These are phyloP conservation scores for Anastatus disparis DNA, from an alignment of 1,140 invertebrate species.

Conservation along the genomic window DNA sequence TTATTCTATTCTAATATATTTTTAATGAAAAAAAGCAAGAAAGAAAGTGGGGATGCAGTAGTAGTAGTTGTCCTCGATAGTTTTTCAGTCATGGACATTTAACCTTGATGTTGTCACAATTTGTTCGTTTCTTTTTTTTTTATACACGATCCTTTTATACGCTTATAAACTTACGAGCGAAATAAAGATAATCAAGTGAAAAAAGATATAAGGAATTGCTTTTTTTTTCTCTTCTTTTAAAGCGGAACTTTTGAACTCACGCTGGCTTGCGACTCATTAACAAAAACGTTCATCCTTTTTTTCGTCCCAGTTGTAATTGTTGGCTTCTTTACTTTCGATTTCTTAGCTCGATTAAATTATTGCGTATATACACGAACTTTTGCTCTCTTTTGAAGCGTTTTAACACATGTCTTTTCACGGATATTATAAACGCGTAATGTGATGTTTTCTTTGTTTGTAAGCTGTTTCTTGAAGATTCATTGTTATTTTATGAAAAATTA, in stretches of 20 bases:
- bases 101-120: conserved; percentile 2
- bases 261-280: conserved; percentile 14
- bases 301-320: neutral
- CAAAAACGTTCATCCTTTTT: conserved; percentile 20
- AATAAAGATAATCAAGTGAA: conserved; percentile 20
- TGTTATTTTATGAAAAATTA: no score
- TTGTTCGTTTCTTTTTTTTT: neutral
- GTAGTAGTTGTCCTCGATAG: conserved; percentile 12
- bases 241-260: neutral
- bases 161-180: conserved; percentile 7
- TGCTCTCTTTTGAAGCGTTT: no score
- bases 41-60: no score
- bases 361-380: no score
- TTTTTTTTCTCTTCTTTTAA: neutral
- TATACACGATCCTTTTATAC: no score
- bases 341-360: neutral
- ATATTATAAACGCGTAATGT: no score
- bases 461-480: no score
- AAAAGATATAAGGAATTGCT: neutral
- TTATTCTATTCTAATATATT: neutral
- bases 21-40: conserved; percentile 8
- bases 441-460: no score
- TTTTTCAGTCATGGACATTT: conserved; percentile 3
- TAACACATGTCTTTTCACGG: no score
- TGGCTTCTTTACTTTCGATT: conserved; percentile 25